Conservation (phyloP, 2,797 vertebrate species). For the Hydrolagus colliei region DNA sequence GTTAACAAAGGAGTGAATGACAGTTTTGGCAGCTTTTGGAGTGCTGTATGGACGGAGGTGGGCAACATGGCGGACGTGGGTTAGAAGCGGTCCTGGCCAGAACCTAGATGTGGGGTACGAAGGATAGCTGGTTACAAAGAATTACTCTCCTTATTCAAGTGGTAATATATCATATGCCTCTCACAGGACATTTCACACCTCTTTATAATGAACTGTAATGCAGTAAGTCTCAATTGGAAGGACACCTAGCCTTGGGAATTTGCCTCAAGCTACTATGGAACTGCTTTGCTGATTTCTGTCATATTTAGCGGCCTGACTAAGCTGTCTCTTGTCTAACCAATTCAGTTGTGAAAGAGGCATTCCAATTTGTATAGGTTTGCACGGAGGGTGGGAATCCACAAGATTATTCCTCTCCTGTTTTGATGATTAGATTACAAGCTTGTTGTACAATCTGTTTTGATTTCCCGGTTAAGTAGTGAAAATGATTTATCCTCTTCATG, state of each 20-base stretch:
- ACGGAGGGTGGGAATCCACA: not conserved
- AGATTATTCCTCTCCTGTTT: not conserved
- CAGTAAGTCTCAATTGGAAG: not conserved
- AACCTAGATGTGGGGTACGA: no score
- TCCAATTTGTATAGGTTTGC: not conserved
- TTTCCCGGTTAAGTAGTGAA: not conserved
- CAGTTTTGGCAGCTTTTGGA: no score
- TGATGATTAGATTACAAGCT: not conserved
- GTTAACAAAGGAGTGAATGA: no score
- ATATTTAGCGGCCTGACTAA: not conserved
- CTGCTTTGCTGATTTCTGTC: not conserved
- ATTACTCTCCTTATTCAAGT: not conserved
- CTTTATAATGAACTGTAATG: not conserved
- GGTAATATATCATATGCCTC: not conserved
- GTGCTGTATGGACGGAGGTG: no score
- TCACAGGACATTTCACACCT: not conserved
- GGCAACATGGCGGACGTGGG: no score
- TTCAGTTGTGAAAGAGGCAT: not conserved
- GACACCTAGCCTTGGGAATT: not conserved
- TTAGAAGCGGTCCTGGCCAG: no score
- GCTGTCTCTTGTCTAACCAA: not conserved
- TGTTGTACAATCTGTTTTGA: not conserved
- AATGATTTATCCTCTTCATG: not conserved
- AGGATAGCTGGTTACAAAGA: not conserved
- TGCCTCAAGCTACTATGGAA: not conserved